A percentile compares a stretch with the other conserved stretches of the same genome.
Evolutionary conservation across 2,797 vertebrate species (phyloP).

Genomic region (Knipowitschia caucasica): DNA sequence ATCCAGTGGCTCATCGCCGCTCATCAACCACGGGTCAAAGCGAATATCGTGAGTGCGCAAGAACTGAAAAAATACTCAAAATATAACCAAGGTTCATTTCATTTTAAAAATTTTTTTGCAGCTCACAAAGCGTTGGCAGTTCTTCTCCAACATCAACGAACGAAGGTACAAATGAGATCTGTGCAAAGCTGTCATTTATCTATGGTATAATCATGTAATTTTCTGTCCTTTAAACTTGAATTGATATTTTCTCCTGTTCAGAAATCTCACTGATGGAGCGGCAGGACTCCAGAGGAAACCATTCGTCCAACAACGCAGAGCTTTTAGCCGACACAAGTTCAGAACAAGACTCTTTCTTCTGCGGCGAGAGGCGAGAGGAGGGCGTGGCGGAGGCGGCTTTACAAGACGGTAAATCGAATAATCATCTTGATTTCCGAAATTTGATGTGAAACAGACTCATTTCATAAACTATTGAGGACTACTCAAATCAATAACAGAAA

Average conservation of each 20-base stretch:
- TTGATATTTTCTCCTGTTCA: constrained; percentile 22
- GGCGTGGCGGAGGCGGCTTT: constrained; percentile 73
- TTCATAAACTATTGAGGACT: too few species aligned
- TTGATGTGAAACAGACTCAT: too few species aligned
- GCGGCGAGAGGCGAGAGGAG: constrained; percentile 5
- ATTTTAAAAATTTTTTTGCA: too few species aligned
- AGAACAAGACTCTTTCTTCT: constrained; percentile 34
- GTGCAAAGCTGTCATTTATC: too few species aligned
- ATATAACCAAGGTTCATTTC: too few species aligned
- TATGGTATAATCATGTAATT: too few species aligned
- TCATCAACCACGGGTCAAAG: constrained; percentile 53
- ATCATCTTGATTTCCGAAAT: not conserved
- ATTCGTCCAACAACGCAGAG: constrained; percentile 40
- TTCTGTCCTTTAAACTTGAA: too few species aligned
- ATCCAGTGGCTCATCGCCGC: constrained; percentile 39
- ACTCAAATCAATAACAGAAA: too few species aligned
- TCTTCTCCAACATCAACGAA: constrained; percentile 40
- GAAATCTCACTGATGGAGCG: constrained; percentile 56
- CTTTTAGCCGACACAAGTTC: constrained; percentile 33
- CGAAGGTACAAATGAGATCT: not conserved
- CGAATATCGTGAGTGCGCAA: constrained; percentile 62
- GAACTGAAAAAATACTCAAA: not conserved
- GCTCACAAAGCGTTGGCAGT: constrained; percentile 45
- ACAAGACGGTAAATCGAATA: constrained; percentile 69
- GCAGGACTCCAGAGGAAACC: constrained; percentile 48